phyloP scores from a whole-genome alignment of 2,113 vertebrate species.

The Elaphurus davidianus region DNA sequence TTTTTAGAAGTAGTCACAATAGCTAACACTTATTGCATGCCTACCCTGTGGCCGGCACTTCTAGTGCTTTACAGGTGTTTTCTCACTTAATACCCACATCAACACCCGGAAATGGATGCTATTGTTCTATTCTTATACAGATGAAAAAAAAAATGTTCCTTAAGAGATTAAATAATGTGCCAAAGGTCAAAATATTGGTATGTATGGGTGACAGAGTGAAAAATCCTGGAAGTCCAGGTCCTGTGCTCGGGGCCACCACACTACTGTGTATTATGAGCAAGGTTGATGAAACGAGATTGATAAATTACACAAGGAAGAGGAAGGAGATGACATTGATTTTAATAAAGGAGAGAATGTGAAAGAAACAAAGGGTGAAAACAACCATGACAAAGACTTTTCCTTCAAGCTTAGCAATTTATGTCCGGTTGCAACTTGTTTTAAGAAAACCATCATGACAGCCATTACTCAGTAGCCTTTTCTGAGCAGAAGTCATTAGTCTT shows the following conservation, averaged over 20 bases:
- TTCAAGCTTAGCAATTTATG: neutral
- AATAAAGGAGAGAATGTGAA: neutral
- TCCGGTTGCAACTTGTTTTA: neutral
- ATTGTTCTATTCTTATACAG: neutral
- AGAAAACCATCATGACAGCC: neutral
- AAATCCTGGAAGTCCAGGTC: neutral
- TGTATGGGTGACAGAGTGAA: neutral
- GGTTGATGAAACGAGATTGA: neutral
- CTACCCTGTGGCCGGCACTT: neutral
- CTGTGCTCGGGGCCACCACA: fast-evolving
- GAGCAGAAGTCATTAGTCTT: constrained; percentile 57
- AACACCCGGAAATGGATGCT: neutral
- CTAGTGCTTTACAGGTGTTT: neutral
- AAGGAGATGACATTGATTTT: neutral
- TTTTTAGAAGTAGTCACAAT: neutral
- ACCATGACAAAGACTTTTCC: neutral
- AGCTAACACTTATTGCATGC: neutral
- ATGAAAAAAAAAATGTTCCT: neutral
- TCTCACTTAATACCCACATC: neutral
- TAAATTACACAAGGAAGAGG: neutral
- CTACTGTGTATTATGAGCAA: neutral
- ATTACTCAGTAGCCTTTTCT: constrained; percentile 28
- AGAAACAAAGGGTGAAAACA: neutral
- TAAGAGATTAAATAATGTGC: neutral
- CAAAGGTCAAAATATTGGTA: neutral